These are phyloP conservation scores for Brachionus asplanchnoidis DNA, from an alignment of 1,140 invertebrate species.

Conservation along the genomic window DNA sequence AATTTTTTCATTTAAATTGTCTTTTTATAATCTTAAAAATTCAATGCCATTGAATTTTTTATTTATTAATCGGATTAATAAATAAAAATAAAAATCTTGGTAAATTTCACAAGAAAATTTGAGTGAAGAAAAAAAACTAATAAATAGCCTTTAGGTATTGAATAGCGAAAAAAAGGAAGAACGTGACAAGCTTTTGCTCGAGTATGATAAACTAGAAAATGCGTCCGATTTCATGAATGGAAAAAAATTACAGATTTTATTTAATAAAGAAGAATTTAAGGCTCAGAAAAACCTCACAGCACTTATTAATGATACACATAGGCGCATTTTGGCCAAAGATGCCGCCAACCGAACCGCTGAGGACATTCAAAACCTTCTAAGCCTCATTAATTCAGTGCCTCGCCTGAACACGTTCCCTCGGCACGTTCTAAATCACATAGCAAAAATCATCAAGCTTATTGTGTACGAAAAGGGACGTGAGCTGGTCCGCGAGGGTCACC, in stretches of 20 bases:
- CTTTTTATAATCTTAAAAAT: too few species aligned
- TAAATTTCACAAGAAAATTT: too few species aligned
- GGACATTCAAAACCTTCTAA: neutral
- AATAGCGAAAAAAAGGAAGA: slow-evolving; percentile 19
- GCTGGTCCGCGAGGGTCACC: neutral
- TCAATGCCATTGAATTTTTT: too few species aligned
- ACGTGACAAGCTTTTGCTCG: neutral
- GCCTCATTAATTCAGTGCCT: neutral
- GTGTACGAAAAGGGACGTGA: slow-evolving; percentile 24
- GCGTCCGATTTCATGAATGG: slow-evolving; percentile 5
- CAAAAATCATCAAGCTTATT: neutral
- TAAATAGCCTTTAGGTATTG: neutral
- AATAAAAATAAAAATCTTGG: too few species aligned
- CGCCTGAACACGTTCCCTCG: neutral
- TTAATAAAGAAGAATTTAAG: slow-evolving; percentile 26
- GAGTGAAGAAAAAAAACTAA: too few species aligned
- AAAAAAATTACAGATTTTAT: slow-evolving; percentile 19
- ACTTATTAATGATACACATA: slow-evolving; percentile 8
- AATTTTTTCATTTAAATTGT: too few species aligned
- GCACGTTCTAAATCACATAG: neutral
- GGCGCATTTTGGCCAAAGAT: slow-evolving; percentile 2
- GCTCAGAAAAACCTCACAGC: slow-evolving; percentile 26
- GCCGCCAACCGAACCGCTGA: neutral
- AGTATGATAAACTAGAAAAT: slow-evolving; percentile 22
- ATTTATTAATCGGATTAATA: too few species aligned